Base-by-base conservation (phyloP, 2,797 vertebrate species). In the Hephaestus fuliginosus region DNA sequence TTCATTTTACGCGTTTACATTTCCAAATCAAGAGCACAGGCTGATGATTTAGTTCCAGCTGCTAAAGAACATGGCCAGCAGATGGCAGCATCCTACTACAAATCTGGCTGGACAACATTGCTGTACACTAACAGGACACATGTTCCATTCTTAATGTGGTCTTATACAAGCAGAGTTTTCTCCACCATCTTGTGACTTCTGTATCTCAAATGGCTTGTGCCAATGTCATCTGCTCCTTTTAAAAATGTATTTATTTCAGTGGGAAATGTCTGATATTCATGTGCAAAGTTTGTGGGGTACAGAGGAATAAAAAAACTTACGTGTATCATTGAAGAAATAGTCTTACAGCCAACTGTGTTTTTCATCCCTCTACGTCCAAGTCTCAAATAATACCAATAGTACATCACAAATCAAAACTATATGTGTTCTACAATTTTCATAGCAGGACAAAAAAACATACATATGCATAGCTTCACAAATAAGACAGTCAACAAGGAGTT, bases 11-110 rank as follows among this genome's bases (percentile, higher is more conserved):
- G 1, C 7, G 15, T 15, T 48, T 28, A n/a, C 43, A 56, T 44
- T 49, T 28, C 15, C 11, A 56, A 44, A 3, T 33, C 48, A 8
- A n/a, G 10, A 17, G 18, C 9, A 13, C 13, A 73, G 22, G 3
- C 15, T 17, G 36, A 4, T 25, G 20, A 18, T 57, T 14, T 25
- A 49, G 5, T 18, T 12, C 18, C 13, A n/a, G 22, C 14, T 39
- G 0, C 6, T 67, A 25, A 12, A 22, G 5, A 7, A 8, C 9
- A 0, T 86, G 20, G 15, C 91, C 95, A 93, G 76, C 44, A 86
- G 94, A 83, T 89, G 93, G 93, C 89, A 88, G 81, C 52, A 80
- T 89, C 80, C 25, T 33, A 84, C 72, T 17, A 68, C 17, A 77
- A 14, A 80, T 89, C 1, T 57, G 20, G 13, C 4, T 4, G 3